Evolutionary conservation across 1,140 invertebrate species (phyloP).

Genomic region (Hesperophylax magnus): DNA sequence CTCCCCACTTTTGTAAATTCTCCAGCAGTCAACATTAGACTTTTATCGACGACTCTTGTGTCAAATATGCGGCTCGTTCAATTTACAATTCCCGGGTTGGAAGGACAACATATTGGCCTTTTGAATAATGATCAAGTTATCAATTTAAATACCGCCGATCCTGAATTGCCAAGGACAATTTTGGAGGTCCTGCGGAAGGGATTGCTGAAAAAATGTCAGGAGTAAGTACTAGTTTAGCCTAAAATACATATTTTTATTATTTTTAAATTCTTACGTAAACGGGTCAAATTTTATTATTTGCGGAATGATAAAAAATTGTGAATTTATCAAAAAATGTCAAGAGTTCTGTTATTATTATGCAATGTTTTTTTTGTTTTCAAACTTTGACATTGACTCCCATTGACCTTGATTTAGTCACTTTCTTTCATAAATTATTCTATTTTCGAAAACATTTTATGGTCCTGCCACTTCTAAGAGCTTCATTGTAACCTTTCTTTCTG

Average conservation of each 20-base stretch:
- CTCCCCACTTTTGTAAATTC: background rate
- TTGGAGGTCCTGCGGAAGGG: constrained; percentile 62
- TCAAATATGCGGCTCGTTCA: constrained; percentile 68
- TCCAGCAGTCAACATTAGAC: constrained; percentile 12
- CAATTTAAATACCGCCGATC: constrained; percentile 63
- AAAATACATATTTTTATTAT: background rate
- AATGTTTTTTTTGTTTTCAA: background rate
- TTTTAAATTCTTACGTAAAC: constrained; percentile 14
- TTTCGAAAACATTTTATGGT: no score
- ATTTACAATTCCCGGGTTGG: constrained; percentile 62
- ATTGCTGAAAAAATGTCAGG: constrained; percentile 61
- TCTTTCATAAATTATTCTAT: no score
- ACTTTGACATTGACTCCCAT: background rate
- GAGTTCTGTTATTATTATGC: background rate
- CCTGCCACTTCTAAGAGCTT: no score
- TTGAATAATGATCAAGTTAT: constrained; percentile 63
- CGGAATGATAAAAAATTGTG: background rate
- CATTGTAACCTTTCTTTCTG: no score
- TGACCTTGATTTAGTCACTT: background rate
- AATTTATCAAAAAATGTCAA: background rate
- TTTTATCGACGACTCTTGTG: constrained; percentile 24
- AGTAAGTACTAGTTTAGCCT: constrained; percentile 58
- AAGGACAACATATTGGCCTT: constrained; percentile 62
- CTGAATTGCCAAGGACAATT: constrained; percentile 60
- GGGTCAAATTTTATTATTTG: no score